These are phyloP conservation scores for Eonycteris spelaea DNA, from an alignment of 2,113 vertebrate genomes.

Conservation along the genomic window DNA sequence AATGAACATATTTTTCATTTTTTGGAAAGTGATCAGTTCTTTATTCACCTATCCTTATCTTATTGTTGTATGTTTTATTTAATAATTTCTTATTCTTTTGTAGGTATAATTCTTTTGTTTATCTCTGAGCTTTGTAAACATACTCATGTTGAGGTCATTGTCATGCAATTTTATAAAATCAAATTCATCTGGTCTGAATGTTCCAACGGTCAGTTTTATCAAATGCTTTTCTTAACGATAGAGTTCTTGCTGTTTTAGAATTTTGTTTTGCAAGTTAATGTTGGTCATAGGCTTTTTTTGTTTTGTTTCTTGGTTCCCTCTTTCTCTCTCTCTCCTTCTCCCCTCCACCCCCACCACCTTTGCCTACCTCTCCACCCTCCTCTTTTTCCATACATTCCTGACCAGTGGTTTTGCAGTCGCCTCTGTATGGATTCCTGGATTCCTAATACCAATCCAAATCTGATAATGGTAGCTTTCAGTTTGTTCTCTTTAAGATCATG, in stretches of 20 bases:
- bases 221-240: neutral
- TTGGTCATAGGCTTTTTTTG: neutral
- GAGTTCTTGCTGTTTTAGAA: conserved; percentile 30
- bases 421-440: neutral
- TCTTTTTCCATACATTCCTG: neutral
- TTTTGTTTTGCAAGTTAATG: neutral
- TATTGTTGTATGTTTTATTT: neutral
- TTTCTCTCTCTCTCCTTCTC: neutral
- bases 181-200: neutral
- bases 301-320: neutral
- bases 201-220: neutral
- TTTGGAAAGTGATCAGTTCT: conserved; percentile 26
- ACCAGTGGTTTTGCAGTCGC: neutral
- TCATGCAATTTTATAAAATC: neutral
- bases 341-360: too few species aligned
- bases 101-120: neutral
- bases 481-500: neutral
- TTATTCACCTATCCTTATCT: conserved; percentile 18
- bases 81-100: neutral
- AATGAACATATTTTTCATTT: conserved; percentile 32
- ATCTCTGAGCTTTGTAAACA: neutral
- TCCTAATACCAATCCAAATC: neutral
- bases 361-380: neutral
- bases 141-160: neutral
- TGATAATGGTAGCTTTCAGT: neutral